Percentiles rank a stretch among this genome's conserved stretches.
phyloP scores from a whole-genome alignment of 2,888 invertebrate genomes.

The Tineola bisselliella region DNA sequence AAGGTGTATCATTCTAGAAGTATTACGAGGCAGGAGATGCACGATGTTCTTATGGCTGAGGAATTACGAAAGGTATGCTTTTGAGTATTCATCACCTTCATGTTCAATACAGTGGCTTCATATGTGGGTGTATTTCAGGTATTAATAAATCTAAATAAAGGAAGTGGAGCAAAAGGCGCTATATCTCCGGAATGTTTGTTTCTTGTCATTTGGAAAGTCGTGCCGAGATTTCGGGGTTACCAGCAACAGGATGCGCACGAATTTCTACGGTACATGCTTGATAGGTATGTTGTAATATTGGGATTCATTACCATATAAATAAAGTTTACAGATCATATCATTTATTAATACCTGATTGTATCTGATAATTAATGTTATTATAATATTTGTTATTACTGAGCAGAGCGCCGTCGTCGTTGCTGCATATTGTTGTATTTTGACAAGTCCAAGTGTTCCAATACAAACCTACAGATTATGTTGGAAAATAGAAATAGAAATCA shows the following conservation, averaged over 20 bases:
- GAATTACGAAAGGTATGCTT: conserved; percentile 73
- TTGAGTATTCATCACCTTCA: too few species aligned
- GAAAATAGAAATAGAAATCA: too few species aligned
- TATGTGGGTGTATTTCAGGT: conserved; percentile 44
- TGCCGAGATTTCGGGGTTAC: conserved; percentile 83
- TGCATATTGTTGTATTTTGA: too few species aligned
- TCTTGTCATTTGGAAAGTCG: conserved; percentile 85
- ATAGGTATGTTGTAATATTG: conserved; percentile 53
- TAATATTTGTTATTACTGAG: too few species aligned
- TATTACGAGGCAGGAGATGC: conserved; percentile 70
- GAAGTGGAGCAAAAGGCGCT: conserved; percentile 75
- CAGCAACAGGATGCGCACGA: conserved; percentile 91
- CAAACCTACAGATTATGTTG: too few species aligned
- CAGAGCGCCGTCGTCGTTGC: too few species aligned
- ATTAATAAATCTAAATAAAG: conserved; percentile 74
- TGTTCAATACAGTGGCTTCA: not conserved
- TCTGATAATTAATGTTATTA: too few species aligned
- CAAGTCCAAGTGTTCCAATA: too few species aligned
- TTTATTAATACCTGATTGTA: too few species aligned
- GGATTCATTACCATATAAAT: too few species aligned
- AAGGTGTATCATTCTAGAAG: conserved; percentile 71
- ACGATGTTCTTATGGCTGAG: conserved; percentile 79
- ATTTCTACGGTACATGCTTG: conserved; percentile 84
- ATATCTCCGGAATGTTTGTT: conserved; percentile 85
- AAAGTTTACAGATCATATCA: too few species aligned